A percentile compares a stretch with the other conserved stretches of the same genome.
Evolutionary conservation across 2,888 invertebrate species (phyloP).

Genomic region (Scelioninae gen. 1): DNA sequence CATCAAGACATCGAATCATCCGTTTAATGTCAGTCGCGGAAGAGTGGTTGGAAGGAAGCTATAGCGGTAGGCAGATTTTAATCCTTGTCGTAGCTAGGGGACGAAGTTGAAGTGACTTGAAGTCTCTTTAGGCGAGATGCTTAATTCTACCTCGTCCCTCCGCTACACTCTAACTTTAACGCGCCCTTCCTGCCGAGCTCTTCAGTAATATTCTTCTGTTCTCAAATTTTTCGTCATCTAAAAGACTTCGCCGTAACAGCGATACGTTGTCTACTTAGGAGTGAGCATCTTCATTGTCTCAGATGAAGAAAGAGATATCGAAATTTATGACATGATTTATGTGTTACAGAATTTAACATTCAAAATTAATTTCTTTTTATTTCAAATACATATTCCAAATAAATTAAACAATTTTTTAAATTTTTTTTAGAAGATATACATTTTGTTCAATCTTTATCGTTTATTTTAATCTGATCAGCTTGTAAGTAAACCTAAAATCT

Average conservation of each 20-base stretch:
- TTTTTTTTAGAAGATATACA: no score
- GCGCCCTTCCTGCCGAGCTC: conserved; percentile 74
- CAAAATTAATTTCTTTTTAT: no score
- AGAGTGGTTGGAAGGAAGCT: conserved; percentile 73
- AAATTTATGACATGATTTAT: conserved; percentile 41
- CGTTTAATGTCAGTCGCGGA: conserved; percentile 78
- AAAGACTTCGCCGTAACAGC: conserved; percentile 66
- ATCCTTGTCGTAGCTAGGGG: conserved; percentile 82
- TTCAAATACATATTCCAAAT: no score
- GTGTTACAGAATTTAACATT: conserved; percentile 23
- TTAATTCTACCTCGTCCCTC: conserved; percentile 80
- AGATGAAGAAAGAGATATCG: conserved; percentile 34
- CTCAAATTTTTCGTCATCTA: conserved; percentile 77
- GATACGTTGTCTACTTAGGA: conserved; percentile 50
- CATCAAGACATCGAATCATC: conserved; percentile 79
- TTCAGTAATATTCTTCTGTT: conserved; percentile 80
- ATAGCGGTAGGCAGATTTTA: conserved; percentile 83
- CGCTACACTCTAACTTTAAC: conserved; percentile 71
- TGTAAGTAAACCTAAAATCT: no score
- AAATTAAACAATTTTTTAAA: no score
- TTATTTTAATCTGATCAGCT: no score
- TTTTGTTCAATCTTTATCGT: no score
- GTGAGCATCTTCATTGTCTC: conserved; percentile 51
- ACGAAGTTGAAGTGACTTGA: conserved; percentile 82
- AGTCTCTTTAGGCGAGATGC: conserved; percentile 84